Evolutionary conservation across 2,888 invertebrate species (phyloP), one percentile per base, ranked within the genome.

Genomic region (Plebejus argus): DNA sequence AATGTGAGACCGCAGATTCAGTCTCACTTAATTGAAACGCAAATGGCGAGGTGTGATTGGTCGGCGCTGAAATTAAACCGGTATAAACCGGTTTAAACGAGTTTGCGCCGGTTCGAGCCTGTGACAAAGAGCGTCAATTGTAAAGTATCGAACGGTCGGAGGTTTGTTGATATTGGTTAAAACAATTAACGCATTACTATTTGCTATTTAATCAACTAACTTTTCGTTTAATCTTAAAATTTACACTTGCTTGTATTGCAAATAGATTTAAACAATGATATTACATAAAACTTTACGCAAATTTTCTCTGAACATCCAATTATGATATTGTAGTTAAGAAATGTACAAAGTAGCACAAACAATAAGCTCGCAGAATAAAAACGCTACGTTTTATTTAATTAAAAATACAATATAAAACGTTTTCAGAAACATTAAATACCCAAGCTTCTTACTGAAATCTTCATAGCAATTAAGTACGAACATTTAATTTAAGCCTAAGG

Each of bases 21-120:
- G 86, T 86, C 83, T 83, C 82, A 80, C 88, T 88, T 91, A 91
- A 92, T 92, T 92, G 91, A 89, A 91, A 91, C 90, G 89, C 90
- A 91, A 91, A 91, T 91, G 90, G 87, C 84, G 88, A 87, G 89
- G 89, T 90, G 90, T 86, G 90, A 91, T 90, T 87, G 88, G 86
- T 87, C 86, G 88, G 88, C 86, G 83, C 87, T 79, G 83, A 86
- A 87, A 88, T 91, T 89, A 87, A 89, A 87, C 81, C 81, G 79
- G 80, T 82, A 81, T 76, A 77, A 79, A 82, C 87, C 85, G 86
- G 86, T 86, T 88, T 80, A 80, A 85, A 84, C 84, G 84, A 85
- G 74, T 74, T 74, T 74, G 28, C 45, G 49, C 74, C 82, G 83
- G 83, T 80, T 83, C 81, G 39, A 77, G 56, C 70, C 71, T 8